Percentiles rank a stretch among this genome's conserved stretches.
Evolutionary conservation across 1,140 invertebrate species (phyloP).

Genomic region (Ericerus pela): DNA sequence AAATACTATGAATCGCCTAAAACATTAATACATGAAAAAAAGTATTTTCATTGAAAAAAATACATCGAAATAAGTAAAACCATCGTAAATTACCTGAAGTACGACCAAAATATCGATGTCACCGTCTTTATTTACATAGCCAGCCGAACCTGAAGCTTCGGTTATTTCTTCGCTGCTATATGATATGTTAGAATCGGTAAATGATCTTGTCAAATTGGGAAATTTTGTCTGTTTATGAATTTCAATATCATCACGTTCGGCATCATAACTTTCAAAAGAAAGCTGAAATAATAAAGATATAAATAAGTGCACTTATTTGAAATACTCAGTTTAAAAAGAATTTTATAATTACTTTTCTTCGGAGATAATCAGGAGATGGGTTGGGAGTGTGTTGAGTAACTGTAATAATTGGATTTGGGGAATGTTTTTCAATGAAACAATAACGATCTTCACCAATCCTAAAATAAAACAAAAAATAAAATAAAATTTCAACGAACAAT

Average conservation of each 20-base stretch:
- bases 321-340: too few species aligned
- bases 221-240: conserved; percentile 35
- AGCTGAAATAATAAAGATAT: conserved; percentile 23
- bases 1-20: conserved; percentile 71
- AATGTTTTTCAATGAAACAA: conserved; percentile 5
- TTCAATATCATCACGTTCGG: conserved; percentile 29
- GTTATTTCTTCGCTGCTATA: conserved; percentile 57
- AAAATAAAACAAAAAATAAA: not conserved
- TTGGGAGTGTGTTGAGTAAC: conserved; percentile 87
- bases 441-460: not conserved
- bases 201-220: conserved; percentile 61
- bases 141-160: conserved; percentile 74
- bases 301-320: too few species aligned
- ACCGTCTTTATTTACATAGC: conserved; percentile 89
- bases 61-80: too few species aligned
- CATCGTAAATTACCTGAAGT: conserved; percentile 46
- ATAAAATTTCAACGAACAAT: not conserved
- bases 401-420: conserved; percentile 81
- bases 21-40: conserved; percentile 21
- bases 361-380: conserved; percentile 66
- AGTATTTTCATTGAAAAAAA: too few species aligned
- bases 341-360: conserved; percentile 44
- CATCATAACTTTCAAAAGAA: conserved; percentile 32
- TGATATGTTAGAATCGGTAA: conserved; percentile 87
- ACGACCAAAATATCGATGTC: conserved; percentile 83